Conservation (phyloP, 2,113 vertebrate species). For the Lota lota region DNA sequence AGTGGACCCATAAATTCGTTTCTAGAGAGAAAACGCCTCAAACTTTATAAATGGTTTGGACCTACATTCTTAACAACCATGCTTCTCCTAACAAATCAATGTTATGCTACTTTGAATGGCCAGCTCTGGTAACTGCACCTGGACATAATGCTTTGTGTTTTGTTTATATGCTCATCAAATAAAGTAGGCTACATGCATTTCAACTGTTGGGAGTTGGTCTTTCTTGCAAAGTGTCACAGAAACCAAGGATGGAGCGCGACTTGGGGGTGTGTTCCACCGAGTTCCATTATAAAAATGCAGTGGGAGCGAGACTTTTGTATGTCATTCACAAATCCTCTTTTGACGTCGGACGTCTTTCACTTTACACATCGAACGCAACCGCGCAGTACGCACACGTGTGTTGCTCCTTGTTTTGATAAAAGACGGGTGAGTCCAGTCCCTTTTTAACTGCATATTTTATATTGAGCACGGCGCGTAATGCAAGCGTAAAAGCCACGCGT, state of each 20-base stretch:
- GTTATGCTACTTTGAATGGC: constrained; percentile 16
- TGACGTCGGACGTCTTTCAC: no score
- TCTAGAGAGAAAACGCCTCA: no score
- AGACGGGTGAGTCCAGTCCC: no score
- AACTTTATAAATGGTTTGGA: not conserved
- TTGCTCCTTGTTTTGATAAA: no score
- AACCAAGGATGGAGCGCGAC: not conserved
- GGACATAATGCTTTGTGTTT: constrained; percentile 31
- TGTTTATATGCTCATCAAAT: constrained; percentile 32
- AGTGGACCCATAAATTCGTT: no score
- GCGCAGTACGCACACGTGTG: constrained; percentile 33
- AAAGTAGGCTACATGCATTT: no score
- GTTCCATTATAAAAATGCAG: not conserved
- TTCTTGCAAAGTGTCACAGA: not conserved
- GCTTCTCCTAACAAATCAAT: not conserved
- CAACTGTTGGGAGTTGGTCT: not conserved
- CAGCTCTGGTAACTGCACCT: constrained; percentile 16
- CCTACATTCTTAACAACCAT: constrained; percentile 2
- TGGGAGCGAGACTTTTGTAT: not conserved
- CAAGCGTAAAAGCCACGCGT: constrained; percentile 36
- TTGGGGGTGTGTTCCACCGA: not conserved
- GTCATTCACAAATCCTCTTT: not conserved
- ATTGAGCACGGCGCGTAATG: constrained; percentile 20
- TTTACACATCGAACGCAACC: constrained; percentile 16
- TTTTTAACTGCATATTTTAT: no score